These are phyloP conservation scores for Sisyra nigra DNA, from an alignment of 2,888 invertebrate species.

Conservation along the genomic window DNA sequence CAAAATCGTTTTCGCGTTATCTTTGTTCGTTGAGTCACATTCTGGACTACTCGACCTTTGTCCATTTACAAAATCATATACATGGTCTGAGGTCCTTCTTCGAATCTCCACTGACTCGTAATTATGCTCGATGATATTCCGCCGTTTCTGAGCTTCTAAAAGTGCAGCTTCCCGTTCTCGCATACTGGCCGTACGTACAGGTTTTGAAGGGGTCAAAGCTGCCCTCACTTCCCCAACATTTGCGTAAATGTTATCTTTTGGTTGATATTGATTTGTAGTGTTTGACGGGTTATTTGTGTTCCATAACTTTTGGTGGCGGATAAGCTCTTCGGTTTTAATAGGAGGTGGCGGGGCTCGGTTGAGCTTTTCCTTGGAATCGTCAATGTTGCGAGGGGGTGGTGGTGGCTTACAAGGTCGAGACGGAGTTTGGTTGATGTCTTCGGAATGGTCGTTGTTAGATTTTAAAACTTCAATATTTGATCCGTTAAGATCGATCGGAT, in stretches of 20 bases:
- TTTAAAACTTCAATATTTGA: constrained; percentile 60
- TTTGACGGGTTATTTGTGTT: constrained; percentile 21
- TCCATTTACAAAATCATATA: constrained; percentile 47
- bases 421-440: constrained; percentile 12
- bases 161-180: constrained; percentile 56
- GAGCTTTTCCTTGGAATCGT: constrained; percentile 36
- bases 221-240: constrained; percentile 75
- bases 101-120: constrained; percentile 21
- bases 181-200: constrained; percentile 75
- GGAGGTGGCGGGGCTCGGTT: constrained; percentile 60
- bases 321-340: constrained; percentile 40
- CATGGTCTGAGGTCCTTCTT: constrained; percentile 27
- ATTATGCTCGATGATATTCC: constrained; percentile 11
- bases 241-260: constrained; percentile 52
- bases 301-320: constrained; percentile 37
- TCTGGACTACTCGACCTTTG: constrained; percentile 51
- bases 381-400: constrained; percentile 55
- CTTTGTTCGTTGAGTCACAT: constrained; percentile 40
- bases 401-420: constrained; percentile 49
- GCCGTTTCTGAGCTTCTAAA: constrained; percentile 25
- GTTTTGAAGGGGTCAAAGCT: constrained; percentile 66
- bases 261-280: constrained; percentile 14
- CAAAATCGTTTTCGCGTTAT: constrained; percentile 22
- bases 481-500: constrained; percentile 73
- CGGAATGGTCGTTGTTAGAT: background rate